Percentiles rank a stretch among this genome's conserved stretches.
Conservation (phyloP, 1,140 invertebrate species). For the Atta cephalotes region DNA sequence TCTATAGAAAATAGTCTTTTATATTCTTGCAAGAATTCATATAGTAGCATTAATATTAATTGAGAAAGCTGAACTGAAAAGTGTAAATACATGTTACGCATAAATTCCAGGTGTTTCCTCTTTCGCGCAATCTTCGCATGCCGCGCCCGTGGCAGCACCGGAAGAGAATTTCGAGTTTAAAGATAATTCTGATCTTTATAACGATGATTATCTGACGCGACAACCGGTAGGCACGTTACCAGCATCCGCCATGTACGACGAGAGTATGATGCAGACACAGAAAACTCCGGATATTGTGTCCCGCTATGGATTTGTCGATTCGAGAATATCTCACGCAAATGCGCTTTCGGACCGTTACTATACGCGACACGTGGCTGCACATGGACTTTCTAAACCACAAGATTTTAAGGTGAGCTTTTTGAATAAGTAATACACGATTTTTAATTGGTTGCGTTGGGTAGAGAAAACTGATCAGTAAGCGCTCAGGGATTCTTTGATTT, state of each 20-base stretch:
- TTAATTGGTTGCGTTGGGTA: no score
- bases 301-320: conserved; percentile 80
- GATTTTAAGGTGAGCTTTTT: conserved; percentile 85
- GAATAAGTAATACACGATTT: not conserved
- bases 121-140: conserved; percentile 84
- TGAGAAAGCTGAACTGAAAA: conserved; percentile 13
- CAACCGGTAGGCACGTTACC: conserved; percentile 84
- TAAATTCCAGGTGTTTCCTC: conserved; percentile 85
- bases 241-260: conserved; percentile 85
- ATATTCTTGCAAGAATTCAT: not conserved
- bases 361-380: conserved; percentile 78
- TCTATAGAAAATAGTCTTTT: not conserved
- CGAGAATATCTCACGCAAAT: conserved; percentile 78
- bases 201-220: conserved; percentile 82
- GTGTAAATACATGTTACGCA: not conserved
- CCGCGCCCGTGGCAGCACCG: conserved; percentile 79
- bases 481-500: no score
- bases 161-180: conserved; percentile 90
- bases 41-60: conserved; percentile 36
- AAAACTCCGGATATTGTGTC: conserved; percentile 82
- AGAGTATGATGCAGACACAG: conserved; percentile 80
- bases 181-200: conserved; percentile 84
- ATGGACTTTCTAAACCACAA: conserved; percentile 84
- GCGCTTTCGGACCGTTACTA: conserved; percentile 83
- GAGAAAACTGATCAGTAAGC: no score